Base-by-base conservation (phyloP, 2,888 invertebrate species). In the Microplitis deprimator region DNA sequence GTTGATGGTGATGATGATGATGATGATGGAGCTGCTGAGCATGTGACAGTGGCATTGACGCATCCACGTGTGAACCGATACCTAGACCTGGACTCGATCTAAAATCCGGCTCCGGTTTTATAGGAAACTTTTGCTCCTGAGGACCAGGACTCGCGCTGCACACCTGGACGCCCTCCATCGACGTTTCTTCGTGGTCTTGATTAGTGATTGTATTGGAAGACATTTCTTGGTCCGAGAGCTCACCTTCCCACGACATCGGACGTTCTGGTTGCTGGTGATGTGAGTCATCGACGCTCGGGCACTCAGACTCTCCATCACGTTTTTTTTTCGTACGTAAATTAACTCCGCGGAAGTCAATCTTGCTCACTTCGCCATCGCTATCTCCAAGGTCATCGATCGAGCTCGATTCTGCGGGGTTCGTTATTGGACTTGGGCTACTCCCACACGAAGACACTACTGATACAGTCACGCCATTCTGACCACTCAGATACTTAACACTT, bases 161-260 rank as follows among this genome's bases (percentile, higher is more conserved):
- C 0, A 90, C 88, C 80, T 90, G 90, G 16, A 91, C 90, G 39
- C 90, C 91, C 81, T 91, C 91, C 90, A 91, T 91, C 8, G 90
- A 90, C 6, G 88, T 90, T 80, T 91, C 91, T 80, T 91, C 91
- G 79, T 89, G 87, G 72, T 91, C 90, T 89, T 89, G 89, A 82
- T 89, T 89, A 3, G 89, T 89, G 69, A 90, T 86, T 17, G 89
- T 89, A 78, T 89, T 89, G 80, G 90, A 90, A 83, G 90, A 90
- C 90, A 91, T 91, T 87, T 96, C 96, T n/a, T 95, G 93, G 87
- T 97, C 97, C 1, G 96, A 97, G 10, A 97, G 92, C 89, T 96
- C 97, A 7, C 97, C 97, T 89, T 97, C 97, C 97, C 97, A 97
- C 6, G 96, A 97, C 97, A 97, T 97, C 69, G 97, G 97, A 73